Base-by-base conservation (phyloP, 2,113 vertebrate species). In the Mormoops blainvillei region DNA sequence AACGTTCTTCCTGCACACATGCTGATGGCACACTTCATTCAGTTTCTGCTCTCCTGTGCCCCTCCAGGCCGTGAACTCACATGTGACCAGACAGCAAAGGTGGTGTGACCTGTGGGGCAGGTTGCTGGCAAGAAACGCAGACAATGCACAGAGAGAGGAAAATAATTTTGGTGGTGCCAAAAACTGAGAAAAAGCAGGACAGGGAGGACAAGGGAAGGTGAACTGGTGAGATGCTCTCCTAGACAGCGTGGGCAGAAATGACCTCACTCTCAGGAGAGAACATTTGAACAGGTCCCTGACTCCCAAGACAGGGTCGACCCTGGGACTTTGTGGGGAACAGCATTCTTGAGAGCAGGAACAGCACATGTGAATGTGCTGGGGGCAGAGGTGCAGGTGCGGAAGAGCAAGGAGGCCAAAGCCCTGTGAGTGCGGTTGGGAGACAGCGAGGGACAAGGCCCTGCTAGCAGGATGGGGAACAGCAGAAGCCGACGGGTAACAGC, bases 81-180 rank as follows among this genome's bases (percentile, higher is more conserved):
- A 28, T 4, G 89, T 2, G 13, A 43, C 38, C 3, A 4, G 63
- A 58, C 36, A 16, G 80, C 10, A 8, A 38, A 85, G 81, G 58
- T 15, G 5, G 19, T 5, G 52, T 5, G 52, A 10, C 24, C 2
- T 0, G 41, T 0, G 0, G 24, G 43, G 15, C 36, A 9, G 1
- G 22, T 6, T 33, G 33, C 28, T 22, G 3, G 50, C 19, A 4
- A 43, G 52, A 76, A 20, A 41, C 0, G 2, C 2, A 7, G 48
- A 68, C 9, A 5, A 4, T 0, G 3, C 13, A 19, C 43, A 63
- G 12, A 68, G 26, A 7, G 33, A 50, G n/a, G 52, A 4, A 14
- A 28, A 6, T 8, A 2, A 26, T 5, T 12, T 0, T 2, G 20
- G 33, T 15, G 19, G 31, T 11, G 5, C 33, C 3, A 61, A 43